Conservation (phyloP, 2,888 invertebrate genomes). For the Calameuta idolon region DNA sequence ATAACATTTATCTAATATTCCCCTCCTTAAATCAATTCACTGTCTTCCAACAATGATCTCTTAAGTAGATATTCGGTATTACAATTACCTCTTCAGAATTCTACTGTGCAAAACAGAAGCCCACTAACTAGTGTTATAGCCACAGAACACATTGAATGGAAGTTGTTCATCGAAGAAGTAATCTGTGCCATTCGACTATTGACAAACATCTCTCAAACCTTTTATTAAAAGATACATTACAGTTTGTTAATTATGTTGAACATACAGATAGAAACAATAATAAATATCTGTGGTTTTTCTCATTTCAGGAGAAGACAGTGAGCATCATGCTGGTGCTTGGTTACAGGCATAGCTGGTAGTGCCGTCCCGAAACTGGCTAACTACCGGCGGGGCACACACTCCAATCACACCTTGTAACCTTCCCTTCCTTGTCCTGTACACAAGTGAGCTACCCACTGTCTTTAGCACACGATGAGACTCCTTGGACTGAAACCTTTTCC, state of each 20-base stretch:
- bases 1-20: not conserved
- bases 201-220: not conserved
- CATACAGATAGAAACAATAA: not conserved
- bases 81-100: not conserved
- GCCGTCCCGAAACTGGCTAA: conserved; percentile 47
- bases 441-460: conserved; percentile 31
- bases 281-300: not conserved
- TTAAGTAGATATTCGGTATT: not conserved
- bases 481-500: conserved; percentile 53
- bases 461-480: conserved; percentile 56
- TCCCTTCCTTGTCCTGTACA: conserved; percentile 41
- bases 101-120: not conserved
- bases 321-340: conserved; percentile 54
- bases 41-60: not conserved
- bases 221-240: not conserved
- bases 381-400: conserved; percentile 42
- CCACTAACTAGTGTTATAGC: not conserved
- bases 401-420: conserved; percentile 39
- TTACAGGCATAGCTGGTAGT: conserved; percentile 54
- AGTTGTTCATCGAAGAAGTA: not conserved
- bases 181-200: not conserved
- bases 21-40: not conserved
- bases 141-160: not conserved
- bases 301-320: conserved; percentile 50
- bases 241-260: not conserved